Evolutionary conservation across 2,797 vertebrate genomes (phyloP).

Genomic region (Gallinago solitaria): DNA sequence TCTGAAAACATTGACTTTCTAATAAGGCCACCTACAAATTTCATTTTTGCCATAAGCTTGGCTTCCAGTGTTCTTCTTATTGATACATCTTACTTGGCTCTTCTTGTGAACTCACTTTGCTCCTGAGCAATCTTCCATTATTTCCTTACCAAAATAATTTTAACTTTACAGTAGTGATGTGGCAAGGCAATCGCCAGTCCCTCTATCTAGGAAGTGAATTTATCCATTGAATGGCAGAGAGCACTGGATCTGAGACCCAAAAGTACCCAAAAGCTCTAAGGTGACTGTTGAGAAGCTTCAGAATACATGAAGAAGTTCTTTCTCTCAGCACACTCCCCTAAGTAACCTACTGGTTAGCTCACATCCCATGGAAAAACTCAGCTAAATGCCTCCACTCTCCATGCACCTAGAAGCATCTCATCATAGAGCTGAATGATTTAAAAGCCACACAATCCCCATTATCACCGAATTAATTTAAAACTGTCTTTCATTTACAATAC

Average conservation of each 20-base stretch:
- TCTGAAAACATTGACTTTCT: background rate
- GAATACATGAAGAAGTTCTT: background rate
- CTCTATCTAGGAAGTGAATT: background rate
- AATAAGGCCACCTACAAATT: background rate
- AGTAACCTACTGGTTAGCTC: background rate
- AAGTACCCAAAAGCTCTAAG: background rate
- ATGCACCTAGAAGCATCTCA: background rate
- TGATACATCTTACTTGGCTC: background rate
- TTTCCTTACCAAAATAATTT: background rate
- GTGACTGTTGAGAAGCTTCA: background rate
- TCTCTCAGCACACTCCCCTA: background rate
- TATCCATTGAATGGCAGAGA: background rate
- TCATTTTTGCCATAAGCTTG: background rate
- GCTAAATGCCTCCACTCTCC: background rate
- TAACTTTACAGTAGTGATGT: background rate
- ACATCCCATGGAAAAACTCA: background rate
- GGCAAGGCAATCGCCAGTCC: background rate
- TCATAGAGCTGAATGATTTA: background rate
- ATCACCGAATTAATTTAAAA: background rate
- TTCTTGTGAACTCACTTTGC: background rate
- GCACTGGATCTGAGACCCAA: background rate
- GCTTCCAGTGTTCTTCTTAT: background rate
- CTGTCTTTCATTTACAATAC: background rate
- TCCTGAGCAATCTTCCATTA: background rate
- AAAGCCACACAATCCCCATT: background rate